A percentile compares a stretch with the other conserved stretches of the same genome.
Conservation (phyloP, 2,113 vertebrate genomes). For the Trogon melanurus region DNA sequence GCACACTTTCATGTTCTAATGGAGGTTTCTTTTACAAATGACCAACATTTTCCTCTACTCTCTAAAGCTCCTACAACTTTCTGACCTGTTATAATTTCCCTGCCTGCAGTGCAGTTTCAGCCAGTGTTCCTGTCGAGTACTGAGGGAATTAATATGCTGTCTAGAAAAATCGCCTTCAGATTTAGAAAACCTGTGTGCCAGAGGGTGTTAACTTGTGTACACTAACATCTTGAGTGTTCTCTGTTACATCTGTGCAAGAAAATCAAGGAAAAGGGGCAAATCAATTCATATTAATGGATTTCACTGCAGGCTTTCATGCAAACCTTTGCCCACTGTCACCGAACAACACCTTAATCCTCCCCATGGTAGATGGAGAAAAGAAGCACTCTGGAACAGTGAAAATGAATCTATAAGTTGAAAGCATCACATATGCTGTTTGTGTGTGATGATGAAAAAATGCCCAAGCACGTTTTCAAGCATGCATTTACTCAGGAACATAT, state of each 20-base stretch:
- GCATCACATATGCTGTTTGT: neutral
- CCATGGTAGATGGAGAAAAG: neutral
- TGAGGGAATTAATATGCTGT: neutral
- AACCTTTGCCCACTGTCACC: neutral
- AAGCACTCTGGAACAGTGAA: neutral
- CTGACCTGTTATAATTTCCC: conserved; percentile 62
- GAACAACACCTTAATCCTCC: neutral
- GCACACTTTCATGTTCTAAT: conserved; percentile 59
- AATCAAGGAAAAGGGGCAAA: neutral
- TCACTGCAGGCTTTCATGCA: neutral
- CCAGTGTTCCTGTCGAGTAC: neutral
- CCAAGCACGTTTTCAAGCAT: neutral
- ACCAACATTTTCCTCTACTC: conserved; percentile 53
- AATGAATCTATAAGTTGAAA: neutral
- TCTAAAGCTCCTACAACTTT: neutral
- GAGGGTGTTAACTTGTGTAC: neutral
- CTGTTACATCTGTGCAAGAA: neutral
- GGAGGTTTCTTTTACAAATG: conserved; percentile 59
- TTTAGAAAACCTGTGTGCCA: neutral
- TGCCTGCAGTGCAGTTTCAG: conserved; percentile 22
- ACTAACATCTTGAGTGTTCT: neutral
- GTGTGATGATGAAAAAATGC: neutral
- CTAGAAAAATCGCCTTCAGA: neutral
- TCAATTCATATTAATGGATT: neutral
- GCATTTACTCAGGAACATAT: conserved; percentile 59